These are phyloP conservation scores for Ptychochromis oligacanthus DNA, from an alignment of 2,113 vertebrate species.

Conservation along the genomic window DNA sequence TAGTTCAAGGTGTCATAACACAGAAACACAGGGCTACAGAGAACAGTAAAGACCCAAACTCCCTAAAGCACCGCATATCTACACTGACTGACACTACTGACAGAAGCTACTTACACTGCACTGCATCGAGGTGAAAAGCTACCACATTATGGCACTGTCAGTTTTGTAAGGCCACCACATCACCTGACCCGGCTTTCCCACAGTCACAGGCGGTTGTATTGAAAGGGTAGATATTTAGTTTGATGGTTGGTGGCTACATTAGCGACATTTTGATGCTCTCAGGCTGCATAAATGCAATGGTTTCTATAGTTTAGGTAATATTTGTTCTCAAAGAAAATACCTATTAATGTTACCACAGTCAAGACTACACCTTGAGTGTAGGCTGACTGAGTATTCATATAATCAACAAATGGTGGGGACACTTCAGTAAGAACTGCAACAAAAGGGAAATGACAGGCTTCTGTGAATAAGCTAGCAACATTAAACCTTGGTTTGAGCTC, in stretches of 20 bases:
- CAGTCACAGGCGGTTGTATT: constrained; percentile 38
- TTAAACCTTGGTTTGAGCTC: constrained; percentile 29
- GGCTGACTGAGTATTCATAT: neutral
- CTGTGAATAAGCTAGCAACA: neutral
- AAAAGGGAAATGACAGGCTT: neutral
- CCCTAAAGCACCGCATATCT: constrained; percentile 46
- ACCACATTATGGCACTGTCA: constrained; percentile 51
- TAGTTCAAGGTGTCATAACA: constrained; percentile 53
- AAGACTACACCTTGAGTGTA: neutral
- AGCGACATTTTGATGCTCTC: constrained; percentile 29
- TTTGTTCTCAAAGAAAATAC: constrained; percentile 34
- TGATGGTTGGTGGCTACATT: constrained; percentile 35
- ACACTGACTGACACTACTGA: constrained; percentile 55
- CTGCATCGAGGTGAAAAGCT: constrained; percentile 48
- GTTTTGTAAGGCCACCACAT: constrained; percentile 58
- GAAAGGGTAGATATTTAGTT: neutral
- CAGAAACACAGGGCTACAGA: constrained; percentile 66
- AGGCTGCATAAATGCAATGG: constrained; percentile 26
- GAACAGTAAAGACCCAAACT: constrained; percentile 58
- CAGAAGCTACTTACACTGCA: constrained; percentile 64
- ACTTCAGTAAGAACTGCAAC: neutral
- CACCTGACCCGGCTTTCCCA: constrained; percentile 33
- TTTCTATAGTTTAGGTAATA: constrained; percentile 39
- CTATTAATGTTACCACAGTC: neutral
- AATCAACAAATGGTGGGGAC: constrained; percentile 2